Evolutionary conservation across 2,113 vertebrate species (phyloP).

Genomic region (Otolemur garnettii): DNA sequence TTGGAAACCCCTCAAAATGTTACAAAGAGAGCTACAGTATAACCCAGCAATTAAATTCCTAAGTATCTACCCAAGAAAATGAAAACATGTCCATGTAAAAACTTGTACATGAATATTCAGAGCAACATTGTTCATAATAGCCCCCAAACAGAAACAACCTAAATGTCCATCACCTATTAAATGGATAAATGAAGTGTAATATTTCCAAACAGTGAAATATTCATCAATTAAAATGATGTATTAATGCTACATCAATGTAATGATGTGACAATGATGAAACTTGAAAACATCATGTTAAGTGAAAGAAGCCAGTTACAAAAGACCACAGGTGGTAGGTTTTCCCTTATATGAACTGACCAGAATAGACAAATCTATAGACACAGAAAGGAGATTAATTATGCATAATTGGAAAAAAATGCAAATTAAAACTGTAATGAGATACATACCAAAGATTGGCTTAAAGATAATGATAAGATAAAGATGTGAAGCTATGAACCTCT

Average conservation of each 20-base stretch:
- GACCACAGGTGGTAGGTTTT: not conserved
- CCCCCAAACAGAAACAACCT: not conserved
- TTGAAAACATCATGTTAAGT: not conserved
- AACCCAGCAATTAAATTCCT: not conserved
- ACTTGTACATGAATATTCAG: not conserved
- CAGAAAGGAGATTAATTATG: not conserved
- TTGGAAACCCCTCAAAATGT: not conserved
- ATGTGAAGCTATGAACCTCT: slow-evolving; percentile 34
- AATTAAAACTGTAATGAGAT: not conserved
- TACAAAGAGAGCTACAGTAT: not conserved
- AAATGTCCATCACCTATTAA: not conserved
- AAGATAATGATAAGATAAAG: slow-evolving; percentile 50
- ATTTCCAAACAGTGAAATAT: not conserved
- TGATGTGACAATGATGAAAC: not conserved
- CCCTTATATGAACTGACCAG: not conserved
- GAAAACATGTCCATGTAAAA: slow-evolving; percentile 14
- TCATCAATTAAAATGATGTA: not conserved
- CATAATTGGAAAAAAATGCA: not conserved
- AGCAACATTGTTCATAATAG: slow-evolving; percentile 8
- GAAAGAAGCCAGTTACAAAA: slow-evolving; percentile 7
- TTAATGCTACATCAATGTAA: not conserved
- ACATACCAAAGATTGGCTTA: not conserved
- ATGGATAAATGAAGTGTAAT: not conserved
- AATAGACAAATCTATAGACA: slow-evolving; percentile 29
- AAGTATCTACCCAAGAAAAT: not conserved